These are phyloP conservation scores for Numenius arquata DNA, from an alignment of 2,113 vertebrate species.

Conservation along the genomic window DNA sequence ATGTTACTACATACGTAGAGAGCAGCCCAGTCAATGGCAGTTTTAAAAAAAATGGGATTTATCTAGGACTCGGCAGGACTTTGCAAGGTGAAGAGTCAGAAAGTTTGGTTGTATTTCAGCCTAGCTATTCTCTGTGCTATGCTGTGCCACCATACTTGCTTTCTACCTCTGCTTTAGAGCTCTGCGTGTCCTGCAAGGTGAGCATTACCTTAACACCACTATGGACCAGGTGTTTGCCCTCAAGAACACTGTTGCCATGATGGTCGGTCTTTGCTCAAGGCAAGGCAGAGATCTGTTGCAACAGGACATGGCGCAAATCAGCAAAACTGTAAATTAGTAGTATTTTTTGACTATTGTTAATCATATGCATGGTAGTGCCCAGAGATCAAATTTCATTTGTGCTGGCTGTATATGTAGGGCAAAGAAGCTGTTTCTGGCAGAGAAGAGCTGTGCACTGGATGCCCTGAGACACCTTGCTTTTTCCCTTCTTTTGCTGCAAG, in stretches of 20 bases:
- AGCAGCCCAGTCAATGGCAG: background rate
- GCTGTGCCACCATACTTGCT: background rate
- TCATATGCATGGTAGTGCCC: fast-evolving
- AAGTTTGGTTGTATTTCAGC: background rate
- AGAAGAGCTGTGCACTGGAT: background rate
- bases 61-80: background rate
- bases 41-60: background rate
- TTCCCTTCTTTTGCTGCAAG: background rate
- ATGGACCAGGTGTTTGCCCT: background rate
- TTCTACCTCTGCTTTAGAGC: background rate
- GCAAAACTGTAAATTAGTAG: background rate
- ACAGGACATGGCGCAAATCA: background rate
- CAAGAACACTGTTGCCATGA: background rate
- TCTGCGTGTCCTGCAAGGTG: background rate
- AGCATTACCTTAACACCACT: background rate
- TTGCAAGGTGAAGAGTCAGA: background rate
- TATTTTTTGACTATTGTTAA: background rate
- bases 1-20: background rate
- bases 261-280: background rate
- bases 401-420: background rate
- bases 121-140: background rate
- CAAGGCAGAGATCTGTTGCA: background rate
- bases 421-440: background rate
- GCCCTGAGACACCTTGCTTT: background rate
- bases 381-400: background rate